These are phyloP conservation scores for Trissolcus japonicus DNA, from an alignment of 2,888 invertebrate genomes.

Conservation along the genomic window DNA sequence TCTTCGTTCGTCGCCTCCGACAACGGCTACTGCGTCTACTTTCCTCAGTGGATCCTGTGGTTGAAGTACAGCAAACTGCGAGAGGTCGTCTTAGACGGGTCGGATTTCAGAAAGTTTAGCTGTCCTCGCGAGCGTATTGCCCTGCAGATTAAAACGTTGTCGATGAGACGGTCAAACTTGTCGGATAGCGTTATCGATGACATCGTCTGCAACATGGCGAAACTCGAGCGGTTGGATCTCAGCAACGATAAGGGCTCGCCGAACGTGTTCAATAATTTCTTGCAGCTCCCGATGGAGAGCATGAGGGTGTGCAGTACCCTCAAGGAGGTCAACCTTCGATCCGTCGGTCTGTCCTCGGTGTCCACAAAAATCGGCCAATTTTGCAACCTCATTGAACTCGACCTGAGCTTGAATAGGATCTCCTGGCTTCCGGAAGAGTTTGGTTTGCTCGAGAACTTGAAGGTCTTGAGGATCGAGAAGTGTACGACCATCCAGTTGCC, in stretches of 20 bases:
- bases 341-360: conserved; percentile 55
- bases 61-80: conserved; percentile 60
- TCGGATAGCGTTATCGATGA: conserved; percentile 46
- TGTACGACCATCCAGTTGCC: conserved; percentile 62
- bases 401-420: conserved; percentile 64
- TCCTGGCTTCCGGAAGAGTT: conserved; percentile 65
- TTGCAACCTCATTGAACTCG: conserved; percentile 60
- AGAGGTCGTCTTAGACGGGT: conserved; percentile 63
- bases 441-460: conserved; percentile 61
- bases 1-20: conserved; percentile 59
- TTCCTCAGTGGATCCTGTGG: conserved; percentile 68
- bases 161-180: conserved; percentile 61
- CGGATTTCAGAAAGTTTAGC: conserved; percentile 57
- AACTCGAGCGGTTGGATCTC: conserved; percentile 61
- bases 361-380: conserved; percentile 55
- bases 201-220: conserved; percentile 58
- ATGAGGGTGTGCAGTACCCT: conserved; percentile 51
- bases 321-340: conserved; percentile 50
- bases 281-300: conserved; percentile 50
- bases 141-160: conserved; percentile 61
- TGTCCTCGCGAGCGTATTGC: conserved; percentile 30
- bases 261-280: conserved; percentile 53
- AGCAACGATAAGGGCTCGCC: conserved; percentile 51
- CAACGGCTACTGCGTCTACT: conserved; percentile 52
- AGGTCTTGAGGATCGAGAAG: conserved; percentile 58